These are phyloP conservation scores for Aegithalos caudatus DNA, from an alignment of 2,113 vertebrate species.

Conservation along the genomic window DNA sequence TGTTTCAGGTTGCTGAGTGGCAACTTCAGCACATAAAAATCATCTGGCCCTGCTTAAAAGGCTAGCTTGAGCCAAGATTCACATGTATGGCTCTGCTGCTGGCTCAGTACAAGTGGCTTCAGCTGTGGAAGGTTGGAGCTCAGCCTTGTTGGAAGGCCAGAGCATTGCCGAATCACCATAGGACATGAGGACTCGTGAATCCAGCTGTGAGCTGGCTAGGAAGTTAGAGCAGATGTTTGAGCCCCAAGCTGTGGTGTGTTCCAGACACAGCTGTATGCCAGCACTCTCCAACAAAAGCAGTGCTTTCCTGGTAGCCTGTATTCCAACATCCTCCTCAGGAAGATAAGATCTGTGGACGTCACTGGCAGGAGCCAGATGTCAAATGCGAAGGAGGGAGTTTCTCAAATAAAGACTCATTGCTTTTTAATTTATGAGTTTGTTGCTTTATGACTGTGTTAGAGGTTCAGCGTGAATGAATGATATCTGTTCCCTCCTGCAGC, in stretches of 20 bases:
- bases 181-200: neutral
- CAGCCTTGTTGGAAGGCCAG: neutral
- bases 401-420: neutral
- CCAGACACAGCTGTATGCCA: neutral
- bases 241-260: neutral
- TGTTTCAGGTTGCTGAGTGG: neutral
- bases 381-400: neutral
- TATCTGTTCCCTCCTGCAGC: neutral
- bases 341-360: slow-evolving; percentile 49
- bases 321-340: neutral
- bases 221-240: neutral
- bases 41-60: neutral
- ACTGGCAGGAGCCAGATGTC: slow-evolving; percentile 16
- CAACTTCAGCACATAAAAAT: neutral
- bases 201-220: slow-evolving; percentile 20
- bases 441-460: neutral
- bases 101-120: neutral
- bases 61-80: neutral
- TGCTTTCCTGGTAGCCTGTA: slow-evolving; percentile 13
- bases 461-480: neutral
- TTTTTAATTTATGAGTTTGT: slow-evolving; percentile 14
- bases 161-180: neutral
- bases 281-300: neutral
- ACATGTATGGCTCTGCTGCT: neutral
- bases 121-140: neutral